Conservation (phyloP, 2,888 invertebrate genomes). For the Sinopyrophorus schimmeli region DNA sequence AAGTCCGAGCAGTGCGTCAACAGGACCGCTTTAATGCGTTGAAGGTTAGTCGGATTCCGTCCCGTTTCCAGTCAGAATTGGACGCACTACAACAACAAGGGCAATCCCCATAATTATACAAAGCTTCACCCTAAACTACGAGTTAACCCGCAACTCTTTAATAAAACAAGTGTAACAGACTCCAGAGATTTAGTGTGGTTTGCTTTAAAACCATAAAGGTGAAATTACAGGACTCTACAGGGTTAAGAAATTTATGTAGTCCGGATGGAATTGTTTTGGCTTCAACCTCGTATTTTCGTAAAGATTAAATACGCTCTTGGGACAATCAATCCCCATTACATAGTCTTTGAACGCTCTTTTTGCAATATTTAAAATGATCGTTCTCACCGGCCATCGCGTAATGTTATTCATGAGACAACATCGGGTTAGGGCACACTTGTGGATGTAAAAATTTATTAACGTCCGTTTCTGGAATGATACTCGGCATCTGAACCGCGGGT, state of each 20-base stretch:
- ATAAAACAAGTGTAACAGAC: slow-evolving; percentile 45
- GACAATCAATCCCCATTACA: slow-evolving; percentile 27
- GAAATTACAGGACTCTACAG: slow-evolving; percentile 53
- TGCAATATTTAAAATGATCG: slow-evolving; percentile 20
- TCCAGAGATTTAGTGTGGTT: slow-evolving; percentile 51
- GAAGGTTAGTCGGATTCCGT: slow-evolving; percentile 14
- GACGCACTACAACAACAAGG: slow-evolving; percentile 28
- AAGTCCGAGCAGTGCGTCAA: slow-evolving; percentile 26
- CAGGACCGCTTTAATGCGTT: slow-evolving; percentile 24
- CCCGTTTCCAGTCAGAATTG: slow-evolving; percentile 18
- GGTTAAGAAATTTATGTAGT: slow-evolving; percentile 54
- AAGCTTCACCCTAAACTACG: slow-evolving; percentile 36
- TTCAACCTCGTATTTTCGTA: slow-evolving; percentile 30
- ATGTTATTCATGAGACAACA: slow-evolving; percentile 13
- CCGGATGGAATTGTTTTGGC: slow-evolving; percentile 44
- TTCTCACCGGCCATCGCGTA: slow-evolving; percentile 14
- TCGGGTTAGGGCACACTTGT: slow-evolving; percentile 17
- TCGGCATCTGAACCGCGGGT: slow-evolving; percentile 18
- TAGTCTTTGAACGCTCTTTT: slow-evolving; percentile 19
- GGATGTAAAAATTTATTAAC: slow-evolving; percentile 26
- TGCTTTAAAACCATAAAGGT: slow-evolving; percentile 55
- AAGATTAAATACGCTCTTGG: slow-evolving; percentile 28
- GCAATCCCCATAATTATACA: slow-evolving; percentile 43
- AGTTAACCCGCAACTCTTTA: slow-evolving; percentile 42
- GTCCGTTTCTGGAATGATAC: slow-evolving; percentile 10